phyloP scores from a whole-genome alignment of 2,113 vertebrate species.

The Pampusana beccarii region DNA sequence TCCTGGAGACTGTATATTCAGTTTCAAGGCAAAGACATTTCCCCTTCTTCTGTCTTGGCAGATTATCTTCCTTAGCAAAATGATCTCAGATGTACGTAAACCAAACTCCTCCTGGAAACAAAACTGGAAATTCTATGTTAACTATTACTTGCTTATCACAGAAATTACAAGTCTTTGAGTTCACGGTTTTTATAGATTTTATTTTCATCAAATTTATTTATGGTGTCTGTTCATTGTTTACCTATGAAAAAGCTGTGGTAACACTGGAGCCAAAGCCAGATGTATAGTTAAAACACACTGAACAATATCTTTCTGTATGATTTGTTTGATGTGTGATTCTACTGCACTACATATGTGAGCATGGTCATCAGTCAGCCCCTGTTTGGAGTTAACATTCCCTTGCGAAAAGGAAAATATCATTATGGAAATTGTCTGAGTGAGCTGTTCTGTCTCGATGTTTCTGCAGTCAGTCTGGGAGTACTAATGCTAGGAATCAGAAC shows the following conservation, averaged over 20 bases:
- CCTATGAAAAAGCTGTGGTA: neutral
- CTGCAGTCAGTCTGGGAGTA: neutral
- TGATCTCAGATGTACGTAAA: neutral
- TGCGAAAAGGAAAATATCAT: slow-evolving; percentile 5
- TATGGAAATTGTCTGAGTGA: slow-evolving; percentile 5
- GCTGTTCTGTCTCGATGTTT: neutral
- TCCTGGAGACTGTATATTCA: neutral
- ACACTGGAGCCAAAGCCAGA: neutral
- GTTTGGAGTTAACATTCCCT: neutral
- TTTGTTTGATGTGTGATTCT: neutral
- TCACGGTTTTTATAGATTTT: neutral
- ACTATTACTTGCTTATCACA: neutral
- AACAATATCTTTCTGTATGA: neutral
- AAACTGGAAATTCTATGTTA: neutral
- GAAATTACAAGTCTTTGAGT: neutral
- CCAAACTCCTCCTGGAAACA: neutral
- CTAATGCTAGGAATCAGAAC: neutral
- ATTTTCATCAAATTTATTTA: neutral
- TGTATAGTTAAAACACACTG: neutral
- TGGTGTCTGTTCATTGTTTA: neutral
- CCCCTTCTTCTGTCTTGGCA: neutral
- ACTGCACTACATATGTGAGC: neutral
- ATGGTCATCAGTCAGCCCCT: neutral
- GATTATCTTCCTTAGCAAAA: neutral
- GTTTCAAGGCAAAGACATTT: neutral